Conservation (phyloP, 2,113 vertebrate species). For the Tauraco erythrolophus region DNA sequence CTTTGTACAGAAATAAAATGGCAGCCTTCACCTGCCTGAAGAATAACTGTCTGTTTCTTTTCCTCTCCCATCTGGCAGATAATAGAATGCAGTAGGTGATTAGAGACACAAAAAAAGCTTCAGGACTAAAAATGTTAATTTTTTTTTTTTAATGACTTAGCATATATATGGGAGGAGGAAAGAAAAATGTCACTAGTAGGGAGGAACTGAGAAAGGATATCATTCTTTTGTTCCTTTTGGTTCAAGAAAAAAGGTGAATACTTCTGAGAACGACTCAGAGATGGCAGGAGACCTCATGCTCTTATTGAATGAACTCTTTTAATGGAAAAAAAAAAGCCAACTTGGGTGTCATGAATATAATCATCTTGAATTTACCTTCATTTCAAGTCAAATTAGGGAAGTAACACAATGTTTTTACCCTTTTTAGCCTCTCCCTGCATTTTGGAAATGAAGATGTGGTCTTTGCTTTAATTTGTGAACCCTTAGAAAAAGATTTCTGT, state of each 20-base stretch:
- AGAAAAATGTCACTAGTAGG: neutral
- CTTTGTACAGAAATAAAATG: neutral
- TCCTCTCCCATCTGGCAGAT: neutral
- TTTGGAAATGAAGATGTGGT: neutral
- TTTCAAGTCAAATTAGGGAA: neutral
- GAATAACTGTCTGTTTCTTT: neutral
- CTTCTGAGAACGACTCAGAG: neutral
- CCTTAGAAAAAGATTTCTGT: neutral
- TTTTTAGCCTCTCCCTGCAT: neutral
- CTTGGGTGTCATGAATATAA: rapidly evolving
- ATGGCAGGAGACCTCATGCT: neutral
- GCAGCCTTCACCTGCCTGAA: neutral
- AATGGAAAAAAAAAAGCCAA: neutral
- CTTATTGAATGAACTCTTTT: neutral
- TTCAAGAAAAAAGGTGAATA: neutral
- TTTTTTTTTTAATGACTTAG: neutral
- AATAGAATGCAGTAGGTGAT: neutral
- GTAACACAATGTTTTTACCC: neutral
- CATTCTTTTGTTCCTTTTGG: neutral
- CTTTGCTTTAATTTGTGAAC: neutral
- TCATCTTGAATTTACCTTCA: neutral
- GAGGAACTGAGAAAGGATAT: neutral
- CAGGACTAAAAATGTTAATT: neutral
- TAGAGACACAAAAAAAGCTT: neutral
- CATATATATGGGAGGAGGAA: neutral